Evolutionary conservation across 2,113 vertebrate genomes (phyloP), one percentile per base, ranked within the genome.

Genomic region (Hirundichthys speculiger): DNA sequence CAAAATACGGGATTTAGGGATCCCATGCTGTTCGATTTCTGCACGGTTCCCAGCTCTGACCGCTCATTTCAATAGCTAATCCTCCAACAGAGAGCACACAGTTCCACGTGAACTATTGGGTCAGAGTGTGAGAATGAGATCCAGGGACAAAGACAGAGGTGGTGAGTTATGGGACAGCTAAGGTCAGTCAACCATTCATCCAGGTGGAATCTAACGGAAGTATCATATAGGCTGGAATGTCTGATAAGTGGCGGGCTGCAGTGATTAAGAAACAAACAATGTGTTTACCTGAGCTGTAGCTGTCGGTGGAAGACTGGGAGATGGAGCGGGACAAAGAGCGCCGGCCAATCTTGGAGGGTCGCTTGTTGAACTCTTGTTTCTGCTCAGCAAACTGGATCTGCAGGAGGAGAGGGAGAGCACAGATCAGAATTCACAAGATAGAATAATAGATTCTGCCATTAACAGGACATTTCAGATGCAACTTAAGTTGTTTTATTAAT

Each of bases 351-450:
- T 99, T 99, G 21, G 94, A 96, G 1, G 98, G 96, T 39, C 98
- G 95, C 84, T 99, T 99, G 93, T 96, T 98, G 87, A 99, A 99
- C 72, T 99, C 98, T 73, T 97, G 95, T 79, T 99, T 98, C 75
- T 99, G 98, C 92, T 99, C 98, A 8, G 98, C 98, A 83, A 99
- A 99, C 73, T 99, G 98, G 91, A 99, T 99, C 94, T 99, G 94
- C 22, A 67, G 51, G 20, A 0, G 1, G 16, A 67, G 11, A 15
- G 52, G 16, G 14, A 43, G 0, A 3, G 45, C 13, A n/a, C 13
- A 63, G 40, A 24, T 75, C 51, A 84, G 40, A 47, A 54, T 7
- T 46, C 13, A 21, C 15, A n/a, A n/a, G n/a, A n/a, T n/a, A n/a
- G n/a, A n/a, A n/a, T n/a, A n/a, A n/a, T n/a, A n/a, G n/a, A n/a